A percentile compares a stretch with the other conserved stretches of the same genome.
These are phyloP conservation scores for Ectobius pallidus DNA, from an alignment of 2,888 invertebrate species.

Conservation along the genomic window DNA sequence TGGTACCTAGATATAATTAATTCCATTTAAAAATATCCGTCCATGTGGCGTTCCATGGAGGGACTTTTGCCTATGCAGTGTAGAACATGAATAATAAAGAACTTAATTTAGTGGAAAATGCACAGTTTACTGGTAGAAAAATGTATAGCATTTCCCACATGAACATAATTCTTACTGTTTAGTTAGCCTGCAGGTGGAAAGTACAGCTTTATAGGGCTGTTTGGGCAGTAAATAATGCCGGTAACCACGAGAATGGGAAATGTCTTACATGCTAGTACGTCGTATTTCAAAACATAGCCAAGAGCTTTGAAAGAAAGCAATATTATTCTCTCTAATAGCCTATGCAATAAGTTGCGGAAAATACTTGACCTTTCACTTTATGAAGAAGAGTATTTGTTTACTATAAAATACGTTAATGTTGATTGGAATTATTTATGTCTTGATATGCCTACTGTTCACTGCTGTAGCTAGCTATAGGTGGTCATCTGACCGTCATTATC, in stretches of 20 bases:
- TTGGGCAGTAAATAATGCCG: constrained; percentile 31
- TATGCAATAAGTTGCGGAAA: too few relatives aligned
- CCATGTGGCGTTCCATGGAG: too few relatives aligned
- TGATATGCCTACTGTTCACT: too few relatives aligned
- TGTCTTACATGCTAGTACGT: constrained; percentile 32
- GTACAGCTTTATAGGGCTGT: constrained; percentile 34
- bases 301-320: constrained; percentile 22
- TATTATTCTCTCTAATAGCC: constrained; percentile 38
- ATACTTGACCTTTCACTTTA: constrained; percentile 26
- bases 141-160: constrained; percentile 8
- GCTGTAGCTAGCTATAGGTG: neutral
- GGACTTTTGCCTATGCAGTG: too few relatives aligned
- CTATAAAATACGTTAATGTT: too few relatives aligned
- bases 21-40: too few relatives aligned
- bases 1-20: too few relatives aligned
- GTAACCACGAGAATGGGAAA: constrained; percentile 33
- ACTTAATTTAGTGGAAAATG: constrained; percentile 3
- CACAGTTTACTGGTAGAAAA: constrained; percentile 1
- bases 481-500: too few relatives aligned
- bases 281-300: constrained; percentile 32
- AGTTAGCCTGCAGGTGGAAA: constrained; percentile 17
- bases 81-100: constrained; percentile 19
- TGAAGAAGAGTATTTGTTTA: too few relatives aligned
- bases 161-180: constrained; percentile 22
- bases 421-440: too few relatives aligned